Base-by-base conservation (phyloP, 2,113 vertebrate genomes). In the Lampris megalopsis region DNA sequence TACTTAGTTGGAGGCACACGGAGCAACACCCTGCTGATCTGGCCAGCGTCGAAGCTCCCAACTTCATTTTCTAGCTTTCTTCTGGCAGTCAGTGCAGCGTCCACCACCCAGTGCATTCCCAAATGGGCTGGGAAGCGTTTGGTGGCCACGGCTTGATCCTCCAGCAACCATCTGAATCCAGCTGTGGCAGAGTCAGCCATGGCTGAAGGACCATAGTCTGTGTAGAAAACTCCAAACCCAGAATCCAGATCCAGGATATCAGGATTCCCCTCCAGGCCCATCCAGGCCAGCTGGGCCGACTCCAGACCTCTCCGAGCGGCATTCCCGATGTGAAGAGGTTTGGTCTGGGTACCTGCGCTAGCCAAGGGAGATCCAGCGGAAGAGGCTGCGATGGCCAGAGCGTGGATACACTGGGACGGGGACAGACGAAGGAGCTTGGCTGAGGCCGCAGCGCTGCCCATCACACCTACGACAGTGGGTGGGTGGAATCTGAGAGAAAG, bases 311-410 rank as follows among this genome's bases (percentile, higher is more conserved):
- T 89, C 10, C 93, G 93, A 59, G 95, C 93, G 9, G 97, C 97
- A 0, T 97, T 97, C 60, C 96, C 97, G 0, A 96, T 35, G 0
- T 99, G 97, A 1, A 99, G 95, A 41, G 97, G 97, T 85, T 99
- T 99, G 3, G 96, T 97, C 79, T 96, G 95, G 11, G 97, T 99
- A 78, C 96, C 97, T 9, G 97, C 95, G 0, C 98, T 99, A 70
- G 97, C 97, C 81, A 98, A 80, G 0, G 97, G 97, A 0, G 97
- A 96, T 13, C 97, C 97, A 0, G 96, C 96, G 1, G 95, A 96
- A 56, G 97, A 99, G 1, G 95, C 95, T 6, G 97, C 96, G 1
- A 99, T 94, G 1, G 97, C 97, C 89, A 98, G 90, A 45, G 97
- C 92, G 0, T 97, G 95, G 65, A 84, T 80, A 71, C 95, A 96